Base-by-base conservation (phyloP, 2,888 invertebrate genomes). In the Tromatobia lineatoria region DNA sequence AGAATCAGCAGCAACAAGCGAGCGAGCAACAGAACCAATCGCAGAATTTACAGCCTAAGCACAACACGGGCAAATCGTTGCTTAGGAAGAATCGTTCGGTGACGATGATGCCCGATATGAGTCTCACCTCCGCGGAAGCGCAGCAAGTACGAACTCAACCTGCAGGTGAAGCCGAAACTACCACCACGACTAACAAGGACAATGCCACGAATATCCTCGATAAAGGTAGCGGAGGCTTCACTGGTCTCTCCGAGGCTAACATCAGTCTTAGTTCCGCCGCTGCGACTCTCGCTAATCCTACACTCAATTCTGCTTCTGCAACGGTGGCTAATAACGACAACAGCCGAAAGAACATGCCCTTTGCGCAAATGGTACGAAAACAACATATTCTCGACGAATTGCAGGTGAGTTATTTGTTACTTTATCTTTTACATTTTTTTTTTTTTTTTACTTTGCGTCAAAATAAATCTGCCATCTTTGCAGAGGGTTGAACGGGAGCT, bases 311-410 rank as follows among this genome's bases (percentile, higher is more conserved):
- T 10, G 83, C 85, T 57, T 84, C 80, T 59, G 73, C 86, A 0
- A 75, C 79, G n/a, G 78, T 86, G 7, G 80, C 90, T 61, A 89
- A 89, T 70, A 89, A 87, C 52, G 87, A 89, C 20, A 92, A 93
- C 70, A 90, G 88, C 71, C 90, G 91, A 45, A 93, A 92, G 77
- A 91, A 87, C 77, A 87, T 92, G 77, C 91, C 94, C 82, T 95
- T 96, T 88, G 96, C 96, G 87, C 96, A 96, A 89, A 95, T 96
- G 85, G 94, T 95, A 75, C 95, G 96, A 88, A 96, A 96, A 90
- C 96, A 96, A 92, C 96, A 96, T 90, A 96, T 97, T 89, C 94
- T 96, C 45, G 96, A 96, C 89, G 96, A 97, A 92, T 84, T 93
- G 57, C 91, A 94, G 91, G 93, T 93, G 86, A 38, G 80, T n/a